Evolutionary conservation across 2,797 vertebrate species (phyloP).

Genomic region (Philypnodon macrostomus): DNA sequence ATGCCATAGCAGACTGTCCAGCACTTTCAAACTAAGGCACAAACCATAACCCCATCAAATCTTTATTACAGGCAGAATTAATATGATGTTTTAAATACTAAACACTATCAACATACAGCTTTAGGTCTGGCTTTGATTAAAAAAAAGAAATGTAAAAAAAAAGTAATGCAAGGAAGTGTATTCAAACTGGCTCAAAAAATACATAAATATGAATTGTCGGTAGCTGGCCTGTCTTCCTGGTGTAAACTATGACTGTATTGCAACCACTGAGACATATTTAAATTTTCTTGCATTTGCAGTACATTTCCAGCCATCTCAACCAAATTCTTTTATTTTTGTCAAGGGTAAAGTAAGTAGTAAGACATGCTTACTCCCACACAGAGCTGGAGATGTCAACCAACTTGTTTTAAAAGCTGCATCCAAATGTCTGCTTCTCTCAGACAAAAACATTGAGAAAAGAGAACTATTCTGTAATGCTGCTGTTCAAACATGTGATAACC

Average conservation of each 20-base stretch:
- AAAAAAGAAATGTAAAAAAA: background rate
- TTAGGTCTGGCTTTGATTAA: background rate
- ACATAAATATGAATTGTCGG: background rate
- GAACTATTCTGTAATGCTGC: too few relatives aligned
- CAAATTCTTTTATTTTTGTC: background rate
- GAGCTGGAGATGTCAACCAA: background rate
- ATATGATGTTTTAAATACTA: too few relatives aligned
- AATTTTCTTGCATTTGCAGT: background rate
- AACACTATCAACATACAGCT: background rate
- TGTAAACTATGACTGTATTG: background rate
- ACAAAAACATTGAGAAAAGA: background rate
- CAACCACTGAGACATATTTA: background rate
- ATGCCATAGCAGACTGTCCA: constrained; percentile 6
- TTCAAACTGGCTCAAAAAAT: background rate
- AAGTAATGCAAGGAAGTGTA: background rate
- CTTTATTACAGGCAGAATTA: too few relatives aligned
- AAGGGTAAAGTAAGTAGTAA: background rate
- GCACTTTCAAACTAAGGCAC: constrained; percentile 2
- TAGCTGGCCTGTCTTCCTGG: background rate
- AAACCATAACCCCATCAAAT: constrained; percentile 1
- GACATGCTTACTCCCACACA: background rate
- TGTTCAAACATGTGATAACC: too few relatives aligned
- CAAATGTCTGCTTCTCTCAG: background rate
- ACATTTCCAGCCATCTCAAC: background rate
- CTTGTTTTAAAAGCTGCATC: background rate